Evolutionary conservation across 2,797 vertebrate species (phyloP), one percentile per base, ranked within the genome.

Genomic region (Phylloscopus collybita): DNA sequence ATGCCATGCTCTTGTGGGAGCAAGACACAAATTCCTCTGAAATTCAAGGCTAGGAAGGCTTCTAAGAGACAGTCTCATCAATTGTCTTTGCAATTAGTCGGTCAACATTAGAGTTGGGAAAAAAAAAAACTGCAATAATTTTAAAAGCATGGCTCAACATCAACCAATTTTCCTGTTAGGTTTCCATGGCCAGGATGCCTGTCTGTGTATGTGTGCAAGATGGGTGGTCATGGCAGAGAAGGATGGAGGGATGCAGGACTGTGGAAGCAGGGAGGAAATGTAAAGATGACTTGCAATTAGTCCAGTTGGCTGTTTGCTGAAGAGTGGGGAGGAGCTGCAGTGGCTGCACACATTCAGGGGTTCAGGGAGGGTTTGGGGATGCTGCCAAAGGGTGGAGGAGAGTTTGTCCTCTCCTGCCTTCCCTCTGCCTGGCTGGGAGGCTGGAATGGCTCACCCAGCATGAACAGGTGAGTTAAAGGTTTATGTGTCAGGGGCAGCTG

Each of bases 321-420:
- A 16, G 17, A 49, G 62, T 4, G 1, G 2, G 34, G 44, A 74
- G 53, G 30, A 79, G 42, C 51, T 9, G 1, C 38, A 16, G 40
- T 1, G 2, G 29, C 60, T 91, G 47, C 40, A 21, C 25, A 4
- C 1, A 0, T 7, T 1, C 56, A 56, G 53, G 17, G 34, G 1
- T n/a, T 56, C 0, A 0, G 14, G 40, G 6, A 56, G 53, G 26
- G 19, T 30, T 54, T 23, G 29, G 36, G 45, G 29, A 12, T 9
- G 5, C 18, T 44, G 2, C 23, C 26, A 15, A 34, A 27, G 11
- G 32, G 15, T 1, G 1, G 20, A 34, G 56, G 30, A 34, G 11
- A 64, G 16, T 4, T 40, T 56, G 10, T 67, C 11, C 30, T 86
- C 25, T 30, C 64, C 36, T 38, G 47, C 20, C 29, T 65, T 49